These are phyloP conservation scores for Phalacrocorax aristotelis DNA, from an alignment of 2,113 vertebrate genomes.

Conservation along the genomic window DNA sequence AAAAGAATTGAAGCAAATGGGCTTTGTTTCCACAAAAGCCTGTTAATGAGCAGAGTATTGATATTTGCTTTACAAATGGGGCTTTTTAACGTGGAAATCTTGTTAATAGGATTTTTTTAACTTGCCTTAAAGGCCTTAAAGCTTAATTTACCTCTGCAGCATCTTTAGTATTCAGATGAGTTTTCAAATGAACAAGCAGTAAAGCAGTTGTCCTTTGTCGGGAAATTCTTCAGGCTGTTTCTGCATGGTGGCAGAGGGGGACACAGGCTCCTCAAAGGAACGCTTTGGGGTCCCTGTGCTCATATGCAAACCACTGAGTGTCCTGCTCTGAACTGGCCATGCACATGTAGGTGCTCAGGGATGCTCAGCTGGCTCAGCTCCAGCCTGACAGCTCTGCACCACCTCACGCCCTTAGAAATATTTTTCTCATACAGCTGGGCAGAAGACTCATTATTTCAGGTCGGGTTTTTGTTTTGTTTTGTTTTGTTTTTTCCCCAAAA, in stretches of 20 bases:
- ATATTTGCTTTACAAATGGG: neutral
- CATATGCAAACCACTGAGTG: fast-evolving
- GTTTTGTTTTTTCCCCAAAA: neutral
- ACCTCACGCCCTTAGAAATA: neutral
- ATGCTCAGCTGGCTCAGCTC: neutral
- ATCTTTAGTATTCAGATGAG: neutral
- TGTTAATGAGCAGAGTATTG: neutral
- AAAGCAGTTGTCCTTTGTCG: neutral
- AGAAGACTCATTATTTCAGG: fast-evolving
- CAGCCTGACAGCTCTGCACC: neutral
- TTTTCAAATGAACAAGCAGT: neutral
- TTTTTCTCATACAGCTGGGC: neutral
- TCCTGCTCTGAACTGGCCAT: neutral
- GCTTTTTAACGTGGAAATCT: neutral
- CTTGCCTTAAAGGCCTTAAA: neutral
- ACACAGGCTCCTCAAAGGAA: fast-evolving
- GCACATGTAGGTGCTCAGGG: neutral
- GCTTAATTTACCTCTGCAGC: neutral
- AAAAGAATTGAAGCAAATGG: neutral
- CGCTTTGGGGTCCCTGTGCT: fast-evolving
- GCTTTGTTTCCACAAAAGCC: neutral
- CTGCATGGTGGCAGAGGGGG: neutral
- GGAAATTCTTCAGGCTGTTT: neutral
- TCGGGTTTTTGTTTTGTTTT: no score
- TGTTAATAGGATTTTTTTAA: neutral